Percentiles rank a stretch among this genome's conserved stretches.
phyloP scores from a whole-genome alignment of 2,113 vertebrate species.

The Tachuris rubrigastra region DNA sequence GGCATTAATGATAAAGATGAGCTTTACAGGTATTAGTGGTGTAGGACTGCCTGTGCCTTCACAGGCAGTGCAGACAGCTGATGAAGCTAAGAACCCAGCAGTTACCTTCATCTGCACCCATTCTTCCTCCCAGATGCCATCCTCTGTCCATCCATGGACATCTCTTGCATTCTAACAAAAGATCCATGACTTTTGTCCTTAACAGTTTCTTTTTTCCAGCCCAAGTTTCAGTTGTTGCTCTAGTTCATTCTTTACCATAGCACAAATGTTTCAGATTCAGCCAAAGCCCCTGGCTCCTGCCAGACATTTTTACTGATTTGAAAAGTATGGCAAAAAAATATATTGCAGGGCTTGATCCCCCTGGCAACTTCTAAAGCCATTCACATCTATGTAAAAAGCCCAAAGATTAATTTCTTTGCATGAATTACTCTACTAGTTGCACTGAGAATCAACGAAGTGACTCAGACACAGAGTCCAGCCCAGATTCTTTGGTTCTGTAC shows the following conservation, averaged over 20 bases:
- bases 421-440: neutral
- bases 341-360: neutral
- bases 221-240: neutral
- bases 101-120: neutral
- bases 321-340: neutral
- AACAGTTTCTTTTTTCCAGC: neutral
- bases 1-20: neutral
- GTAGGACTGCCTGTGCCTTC: neutral
- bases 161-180: neutral
- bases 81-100: neutral
- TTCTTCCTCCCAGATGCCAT: neutral
- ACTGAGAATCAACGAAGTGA: neutral
- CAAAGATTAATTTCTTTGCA: neutral
- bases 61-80: neutral
- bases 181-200: neutral
- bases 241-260: neutral
- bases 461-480: neutral
- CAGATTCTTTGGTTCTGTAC: fast-evolving
- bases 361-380: neutral
- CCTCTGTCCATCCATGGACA: neutral
- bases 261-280: neutral
- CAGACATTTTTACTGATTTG: neutral
- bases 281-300: neutral
- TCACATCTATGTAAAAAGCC: neutral
- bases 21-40: neutral